Conservation (phyloP, 2,113 vertebrate genomes). For the Mystacornis crossleyi region DNA sequence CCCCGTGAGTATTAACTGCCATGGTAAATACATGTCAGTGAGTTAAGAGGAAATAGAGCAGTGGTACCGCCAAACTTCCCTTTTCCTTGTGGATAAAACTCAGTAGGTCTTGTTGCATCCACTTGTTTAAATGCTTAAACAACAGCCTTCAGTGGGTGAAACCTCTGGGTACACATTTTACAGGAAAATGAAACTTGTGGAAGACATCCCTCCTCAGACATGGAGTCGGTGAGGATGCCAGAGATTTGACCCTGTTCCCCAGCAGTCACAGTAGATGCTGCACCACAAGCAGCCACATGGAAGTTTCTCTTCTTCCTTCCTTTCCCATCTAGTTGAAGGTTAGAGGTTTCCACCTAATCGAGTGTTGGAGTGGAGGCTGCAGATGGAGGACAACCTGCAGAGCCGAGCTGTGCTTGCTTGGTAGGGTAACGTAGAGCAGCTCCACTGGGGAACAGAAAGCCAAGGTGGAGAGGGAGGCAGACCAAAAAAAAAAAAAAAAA, state of each 20-base stretch:
- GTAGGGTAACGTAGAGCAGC: accelerated
- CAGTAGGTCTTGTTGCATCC: not conserved
- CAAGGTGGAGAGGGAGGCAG: not conserved
- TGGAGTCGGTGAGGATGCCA: not conserved
- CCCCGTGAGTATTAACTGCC: not conserved
- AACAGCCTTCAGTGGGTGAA: not conserved
- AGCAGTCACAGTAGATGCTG: not conserved
- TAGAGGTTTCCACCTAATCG: not conserved
- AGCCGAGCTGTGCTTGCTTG: not conserved
- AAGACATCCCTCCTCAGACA: not conserved
- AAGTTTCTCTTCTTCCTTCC: not conserved
- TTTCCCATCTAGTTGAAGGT: not conserved
- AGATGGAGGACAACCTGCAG: not conserved
- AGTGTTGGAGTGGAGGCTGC: not conserved
- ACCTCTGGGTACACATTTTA: not conserved
- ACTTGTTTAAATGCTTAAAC: not conserved
- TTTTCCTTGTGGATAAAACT: not conserved
- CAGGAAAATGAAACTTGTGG: not conserved
- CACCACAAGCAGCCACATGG: not conserved
- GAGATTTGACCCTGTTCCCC: not conserved
- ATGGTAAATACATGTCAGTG: not conserved
- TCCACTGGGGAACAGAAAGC: not conserved
- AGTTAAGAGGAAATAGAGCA: not conserved
- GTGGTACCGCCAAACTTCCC: not conserved
- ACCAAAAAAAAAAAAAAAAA: not conserved